Evolutionary conservation across 2,797 vertebrate genomes (phyloP).

Genomic region (Antrozous pallidus): DNA sequence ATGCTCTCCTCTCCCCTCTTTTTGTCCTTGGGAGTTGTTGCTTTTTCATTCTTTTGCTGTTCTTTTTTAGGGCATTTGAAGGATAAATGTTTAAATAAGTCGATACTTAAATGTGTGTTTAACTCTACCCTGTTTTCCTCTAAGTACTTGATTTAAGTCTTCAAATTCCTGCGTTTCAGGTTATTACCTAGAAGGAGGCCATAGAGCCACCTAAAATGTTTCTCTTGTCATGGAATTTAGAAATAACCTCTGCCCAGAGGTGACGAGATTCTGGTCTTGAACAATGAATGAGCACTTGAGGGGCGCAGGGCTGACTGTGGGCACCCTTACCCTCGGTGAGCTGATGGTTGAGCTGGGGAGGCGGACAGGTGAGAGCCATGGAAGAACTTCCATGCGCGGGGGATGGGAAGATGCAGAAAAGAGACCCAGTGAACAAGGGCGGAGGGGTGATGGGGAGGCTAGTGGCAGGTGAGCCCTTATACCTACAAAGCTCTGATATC

Average conservation of each 20-base stretch:
- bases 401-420: too few species aligned
- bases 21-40: not conserved
- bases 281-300: not conserved
- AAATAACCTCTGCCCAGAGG: not conserved
- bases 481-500: not conserved
- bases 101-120: not conserved
- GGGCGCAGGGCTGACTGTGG: not conserved
- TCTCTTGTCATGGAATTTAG: not conserved
- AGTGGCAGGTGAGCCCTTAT: not conserved
- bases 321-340: rapidly evolving
- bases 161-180: not conserved
- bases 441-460: rapidly evolving
- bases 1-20: not conserved
- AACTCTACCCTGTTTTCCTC: not conserved
- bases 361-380: not conserved
- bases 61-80: not conserved
- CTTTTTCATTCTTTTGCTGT: not conserved
- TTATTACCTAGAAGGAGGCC: not conserved
- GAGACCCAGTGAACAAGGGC: too few species aligned
- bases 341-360: not conserved
- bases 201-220: not conserved
- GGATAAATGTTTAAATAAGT: not conserved
- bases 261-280: not conserved
- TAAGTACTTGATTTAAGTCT: not conserved
- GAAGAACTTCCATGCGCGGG: rapidly evolving